phyloP scores from a whole-genome alignment of 1,140 invertebrate species.

The Theocolax elegans region DNA sequence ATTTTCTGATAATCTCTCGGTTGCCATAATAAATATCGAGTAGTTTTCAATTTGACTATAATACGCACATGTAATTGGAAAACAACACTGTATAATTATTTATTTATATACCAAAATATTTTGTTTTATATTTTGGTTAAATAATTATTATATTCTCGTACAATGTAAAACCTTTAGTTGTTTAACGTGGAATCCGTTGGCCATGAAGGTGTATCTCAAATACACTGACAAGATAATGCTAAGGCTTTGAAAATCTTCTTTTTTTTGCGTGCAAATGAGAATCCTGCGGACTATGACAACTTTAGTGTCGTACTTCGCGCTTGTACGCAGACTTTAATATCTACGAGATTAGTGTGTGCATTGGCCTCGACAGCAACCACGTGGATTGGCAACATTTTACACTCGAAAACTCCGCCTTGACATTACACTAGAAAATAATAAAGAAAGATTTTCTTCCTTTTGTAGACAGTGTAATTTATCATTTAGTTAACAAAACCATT shows the following conservation, averaged over 20 bases:
- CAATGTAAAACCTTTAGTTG: neutral
- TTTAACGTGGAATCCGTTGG: constrained; percentile 6
- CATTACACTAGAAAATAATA: neutral
- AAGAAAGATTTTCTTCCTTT: too few species aligned
- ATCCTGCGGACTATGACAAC: constrained; percentile 4
- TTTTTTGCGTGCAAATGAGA: neutral
- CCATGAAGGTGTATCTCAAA: neutral
- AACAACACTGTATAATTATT: too few species aligned
- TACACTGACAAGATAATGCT: constrained; percentile 13
- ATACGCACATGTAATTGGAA: too few species aligned
- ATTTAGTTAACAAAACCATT: too few species aligned
- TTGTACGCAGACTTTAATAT: neutral
- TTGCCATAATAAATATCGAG: too few species aligned
- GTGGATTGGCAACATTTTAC: neutral
- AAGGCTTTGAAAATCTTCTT: neutral
- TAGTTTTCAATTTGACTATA: too few species aligned
- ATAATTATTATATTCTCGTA: too few species aligned
- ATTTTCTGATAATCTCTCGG: too few species aligned
- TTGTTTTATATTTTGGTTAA: too few species aligned
- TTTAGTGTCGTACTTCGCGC: neutral
- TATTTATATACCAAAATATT: too few species aligned
- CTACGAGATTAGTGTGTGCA: too few species aligned
- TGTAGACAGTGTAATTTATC: too few species aligned
- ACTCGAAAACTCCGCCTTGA: neutral
- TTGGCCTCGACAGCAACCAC: neutral